Conservation (phyloP, 1,140 invertebrate genomes). For the Drosophila lowei region DNA sequence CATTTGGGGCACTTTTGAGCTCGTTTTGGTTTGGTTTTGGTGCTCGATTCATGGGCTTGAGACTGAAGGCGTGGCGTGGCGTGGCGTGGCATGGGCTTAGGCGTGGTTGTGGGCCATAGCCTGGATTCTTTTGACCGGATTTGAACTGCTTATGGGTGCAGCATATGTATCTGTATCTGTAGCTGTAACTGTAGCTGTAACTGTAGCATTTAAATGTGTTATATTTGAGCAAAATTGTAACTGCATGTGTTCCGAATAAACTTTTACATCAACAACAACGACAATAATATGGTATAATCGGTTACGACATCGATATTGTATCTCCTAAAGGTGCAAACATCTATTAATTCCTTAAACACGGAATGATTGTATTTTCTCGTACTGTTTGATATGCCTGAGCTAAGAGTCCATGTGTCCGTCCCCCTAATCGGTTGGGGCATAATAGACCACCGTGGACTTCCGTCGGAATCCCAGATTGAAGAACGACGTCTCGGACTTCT, state of each 20-base stretch:
- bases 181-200: conserved; percentile 26
- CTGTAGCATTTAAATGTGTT: conserved; percentile 51
- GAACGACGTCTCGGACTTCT: conserved; percentile 80
- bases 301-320: conserved; percentile 17
- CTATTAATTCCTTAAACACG: conserved; percentile 20
- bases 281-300: conserved; percentile 46
- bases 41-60: conserved; percentile 36
- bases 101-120: neutral
- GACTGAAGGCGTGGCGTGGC: conserved; percentile 39
- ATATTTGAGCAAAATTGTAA: conserved; percentile 78
- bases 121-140: conserved; percentile 19
- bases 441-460: conserved; percentile 80
- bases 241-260: conserved; percentile 62
- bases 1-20: conserved; percentile 60
- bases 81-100: neutral
- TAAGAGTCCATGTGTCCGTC: neutral
- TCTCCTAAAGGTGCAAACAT: conserved; percentile 19
- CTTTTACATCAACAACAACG: conserved; percentile 71
- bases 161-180: conserved; percentile 27
- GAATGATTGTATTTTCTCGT: conserved; percentile 54
- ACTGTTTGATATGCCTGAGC: conserved; percentile 47
- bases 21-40: conserved; percentile 22
- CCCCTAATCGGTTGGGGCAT: conserved; percentile 63
- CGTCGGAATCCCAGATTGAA: conserved; percentile 80
- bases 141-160: neutral